phyloP scores from a whole-genome alignment of 1,140 invertebrate species.

The fruit fly (Drosophila melanogaster) region DNA sequence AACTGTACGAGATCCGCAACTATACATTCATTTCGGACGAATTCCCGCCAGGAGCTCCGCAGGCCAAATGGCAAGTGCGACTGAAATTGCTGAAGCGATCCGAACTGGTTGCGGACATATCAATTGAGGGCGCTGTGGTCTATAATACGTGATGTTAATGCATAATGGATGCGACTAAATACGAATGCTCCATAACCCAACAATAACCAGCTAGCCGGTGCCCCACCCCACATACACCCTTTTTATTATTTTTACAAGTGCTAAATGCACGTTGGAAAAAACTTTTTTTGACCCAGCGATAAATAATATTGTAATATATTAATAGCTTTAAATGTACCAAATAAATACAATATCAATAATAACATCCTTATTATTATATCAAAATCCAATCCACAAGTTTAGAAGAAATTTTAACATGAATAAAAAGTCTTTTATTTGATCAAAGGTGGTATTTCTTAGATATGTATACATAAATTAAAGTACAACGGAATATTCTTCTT shows the following conservation, averaged over 20 bases:
- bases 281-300: too few species aligned
- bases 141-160: slow-evolving; percentile 61
- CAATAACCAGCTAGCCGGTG: slow-evolving; percentile 15
- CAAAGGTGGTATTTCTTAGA: too few species aligned
- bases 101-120: slow-evolving; percentile 18
- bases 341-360: too few species aligned
- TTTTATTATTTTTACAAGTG: background rate
- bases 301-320: too few species aligned
- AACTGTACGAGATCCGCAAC: slow-evolving; percentile 51
- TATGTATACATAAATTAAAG: too few species aligned
- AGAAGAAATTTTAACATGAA: too few species aligned
- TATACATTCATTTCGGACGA: slow-evolving; percentile 51
- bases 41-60: slow-evolving; percentile 30
- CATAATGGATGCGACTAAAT: slow-evolving; percentile 58
- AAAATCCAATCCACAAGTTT: too few species aligned
- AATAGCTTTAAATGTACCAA: too few species aligned
- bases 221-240: background rate
- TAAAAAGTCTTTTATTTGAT: too few species aligned
- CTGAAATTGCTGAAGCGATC: slow-evolving; percentile 16
- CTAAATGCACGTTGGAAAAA: slow-evolving; percentile 1
- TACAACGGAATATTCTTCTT: too few species aligned
- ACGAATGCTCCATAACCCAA: slow-evolving; percentile 32
- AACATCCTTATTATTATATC: too few species aligned
- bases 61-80: slow-evolving; percentile 42
- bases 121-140: slow-evolving; percentile 30